Evolutionary conservation across 2,888 invertebrate genomes (phyloP).

Genomic region (Himalopsyche japonica): DNA sequence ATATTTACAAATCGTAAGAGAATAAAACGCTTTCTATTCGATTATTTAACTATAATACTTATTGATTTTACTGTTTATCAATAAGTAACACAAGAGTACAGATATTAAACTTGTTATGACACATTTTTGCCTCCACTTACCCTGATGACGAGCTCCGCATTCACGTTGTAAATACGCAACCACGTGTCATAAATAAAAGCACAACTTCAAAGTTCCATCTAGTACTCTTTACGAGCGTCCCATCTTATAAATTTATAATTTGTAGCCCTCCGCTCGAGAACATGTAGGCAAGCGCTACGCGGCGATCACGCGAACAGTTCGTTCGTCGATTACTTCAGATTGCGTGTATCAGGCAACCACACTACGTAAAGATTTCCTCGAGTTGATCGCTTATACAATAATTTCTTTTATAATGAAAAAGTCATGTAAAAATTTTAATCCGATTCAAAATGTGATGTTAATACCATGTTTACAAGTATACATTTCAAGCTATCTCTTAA

Average conservation of each 20-base stretch:
- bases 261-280: background rate
- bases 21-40: too few species aligned
- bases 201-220: background rate
- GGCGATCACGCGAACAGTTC: background rate
- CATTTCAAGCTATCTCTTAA: too few species aligned
- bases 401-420: background rate
- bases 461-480: too few species aligned
- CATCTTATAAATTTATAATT: background rate
- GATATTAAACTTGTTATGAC: too few species aligned
- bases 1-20: too few species aligned
- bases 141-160: background rate
- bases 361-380: background rate
- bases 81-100: too few species aligned
- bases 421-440: background rate
- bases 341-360: conserved; percentile 12
- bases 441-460: too few species aligned
- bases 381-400: background rate
- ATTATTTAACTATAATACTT: too few species aligned
- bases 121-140: background rate
- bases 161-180: background rate
- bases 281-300: background rate
- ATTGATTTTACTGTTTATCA: too few species aligned
- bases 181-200: background rate
- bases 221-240: background rate
- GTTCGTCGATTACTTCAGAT: conserved; percentile 13